Evolutionary conservation across 2,888 invertebrate genomes (phyloP).

Genomic region (Eilema depressum): DNA sequence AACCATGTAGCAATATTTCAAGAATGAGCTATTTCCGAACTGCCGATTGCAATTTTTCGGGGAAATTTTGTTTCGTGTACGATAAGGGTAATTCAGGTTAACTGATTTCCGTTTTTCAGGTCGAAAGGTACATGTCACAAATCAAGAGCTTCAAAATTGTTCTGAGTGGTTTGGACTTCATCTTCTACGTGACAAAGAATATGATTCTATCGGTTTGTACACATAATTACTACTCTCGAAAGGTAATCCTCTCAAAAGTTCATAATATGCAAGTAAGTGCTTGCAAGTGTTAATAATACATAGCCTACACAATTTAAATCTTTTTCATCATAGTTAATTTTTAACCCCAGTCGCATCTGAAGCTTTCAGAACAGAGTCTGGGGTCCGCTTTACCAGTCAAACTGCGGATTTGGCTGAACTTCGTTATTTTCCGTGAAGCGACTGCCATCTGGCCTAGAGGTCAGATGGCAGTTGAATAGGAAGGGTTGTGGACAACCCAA

Average conservation of each 20-base stretch:
- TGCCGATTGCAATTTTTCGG: neutral
- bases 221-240: neutral
- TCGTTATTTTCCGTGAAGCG: too few relatives aligned
- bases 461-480: too few relatives aligned
- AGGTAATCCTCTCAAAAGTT: neutral
- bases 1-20: too few relatives aligned
- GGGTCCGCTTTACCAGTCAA: too few relatives aligned
- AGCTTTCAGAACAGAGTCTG: too few relatives aligned
- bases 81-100: neutral
- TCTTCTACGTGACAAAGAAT: conserved; percentile 86
- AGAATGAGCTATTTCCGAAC: neutral
- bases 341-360: too few relatives aligned
- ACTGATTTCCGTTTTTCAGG: conserved; percentile 64
- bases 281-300: too few relatives aligned
- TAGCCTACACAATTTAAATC: too few relatives aligned
- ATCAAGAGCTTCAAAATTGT: conserved; percentile 87
- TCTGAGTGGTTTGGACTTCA: conserved; percentile 87
- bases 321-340: too few relatives aligned
- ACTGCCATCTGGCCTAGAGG: too few relatives aligned
- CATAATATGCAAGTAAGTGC: neutral
- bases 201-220: conserved; percentile 85
- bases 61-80: neutral
- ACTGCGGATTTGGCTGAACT: too few relatives aligned
- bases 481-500: too few relatives aligned
- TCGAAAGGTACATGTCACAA: conserved; percentile 88